phyloP scores from a whole-genome alignment of 64 coral and sea anemone genomes.

The Stichodactyla helianthus region DNA sequence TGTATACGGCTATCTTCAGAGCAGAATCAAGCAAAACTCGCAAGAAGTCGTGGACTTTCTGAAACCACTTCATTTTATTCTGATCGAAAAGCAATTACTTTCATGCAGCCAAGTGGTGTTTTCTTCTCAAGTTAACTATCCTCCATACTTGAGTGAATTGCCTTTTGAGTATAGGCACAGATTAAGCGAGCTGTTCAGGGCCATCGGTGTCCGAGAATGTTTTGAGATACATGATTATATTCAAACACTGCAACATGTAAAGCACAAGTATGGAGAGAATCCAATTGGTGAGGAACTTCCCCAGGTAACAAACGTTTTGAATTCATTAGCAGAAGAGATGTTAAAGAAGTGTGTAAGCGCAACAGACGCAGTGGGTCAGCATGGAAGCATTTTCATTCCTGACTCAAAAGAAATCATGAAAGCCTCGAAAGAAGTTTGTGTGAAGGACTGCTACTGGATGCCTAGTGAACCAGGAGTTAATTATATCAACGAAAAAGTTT shows the following conservation, averaged over 20 bases:
- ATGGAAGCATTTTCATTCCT: conserved; percentile 34
- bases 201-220: conserved; percentile 35
- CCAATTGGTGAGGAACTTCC: too few relatives aligned
- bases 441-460: conserved; percentile 70
- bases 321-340: too few relatives aligned
- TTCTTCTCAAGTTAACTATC: neutral
- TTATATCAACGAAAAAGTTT: conserved; percentile 31
- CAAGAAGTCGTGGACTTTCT: neutral
- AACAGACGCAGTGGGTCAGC: neutral
- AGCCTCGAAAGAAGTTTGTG: conserved; percentile 28
- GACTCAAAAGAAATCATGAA: conserved; percentile 37
- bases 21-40: too few relatives aligned
- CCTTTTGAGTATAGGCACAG: neutral
- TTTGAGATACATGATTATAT: conserved; percentile 39
- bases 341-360: too few relatives aligned
- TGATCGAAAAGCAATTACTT: conserved; percentile 31
- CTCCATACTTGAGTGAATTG: conserved; percentile 39
- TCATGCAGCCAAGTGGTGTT: conserved; percentile 38
- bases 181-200: conserved; percentile 32
- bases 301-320: too few relatives aligned
- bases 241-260: neutral
- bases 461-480: conserved; percentile 12
- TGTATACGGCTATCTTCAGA: too few relatives aligned
- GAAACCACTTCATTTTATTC: conserved; percentile 25
- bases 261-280: too few relatives aligned